Conservation (phyloP, 1,140 invertebrate genomes). For the Mycetomoellerius zeteki region DNA sequence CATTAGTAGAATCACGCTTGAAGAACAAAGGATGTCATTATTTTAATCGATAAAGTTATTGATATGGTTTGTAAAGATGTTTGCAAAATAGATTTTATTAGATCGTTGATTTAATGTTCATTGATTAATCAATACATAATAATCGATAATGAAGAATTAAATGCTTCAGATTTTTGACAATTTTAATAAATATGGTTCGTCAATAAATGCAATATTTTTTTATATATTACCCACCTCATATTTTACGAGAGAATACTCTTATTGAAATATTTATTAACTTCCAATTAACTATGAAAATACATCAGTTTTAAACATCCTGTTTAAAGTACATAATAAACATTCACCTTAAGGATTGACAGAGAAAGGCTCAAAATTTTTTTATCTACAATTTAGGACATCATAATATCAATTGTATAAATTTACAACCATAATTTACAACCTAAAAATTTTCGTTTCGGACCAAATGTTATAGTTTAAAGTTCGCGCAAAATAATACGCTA, state of each 20-base stretch:
- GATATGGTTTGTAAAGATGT: background rate
- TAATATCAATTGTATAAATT: no score
- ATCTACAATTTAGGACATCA: no score
- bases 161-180: conserved; percentile 10
- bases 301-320: no score
- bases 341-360: background rate
- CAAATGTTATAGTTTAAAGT: no score
- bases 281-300: no score
- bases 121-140: background rate
- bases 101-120: background rate
- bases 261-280: background rate
- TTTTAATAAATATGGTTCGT: background rate
- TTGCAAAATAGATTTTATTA: background rate
- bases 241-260: background rate
- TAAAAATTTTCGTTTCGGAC: no score
- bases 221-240: background rate
- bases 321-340: no score
- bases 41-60: conserved; percentile 4
- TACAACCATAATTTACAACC: no score
- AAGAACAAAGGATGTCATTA: conserved; percentile 50
- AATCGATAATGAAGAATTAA: background rate
- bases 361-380: background rate
- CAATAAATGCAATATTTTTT: background rate
- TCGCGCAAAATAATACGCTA: no score
- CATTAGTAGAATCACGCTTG: conserved; percentile 61